phyloP scores from a whole-genome alignment of 1,140 invertebrate genomes.

The Littorina saxatilis region DNA sequence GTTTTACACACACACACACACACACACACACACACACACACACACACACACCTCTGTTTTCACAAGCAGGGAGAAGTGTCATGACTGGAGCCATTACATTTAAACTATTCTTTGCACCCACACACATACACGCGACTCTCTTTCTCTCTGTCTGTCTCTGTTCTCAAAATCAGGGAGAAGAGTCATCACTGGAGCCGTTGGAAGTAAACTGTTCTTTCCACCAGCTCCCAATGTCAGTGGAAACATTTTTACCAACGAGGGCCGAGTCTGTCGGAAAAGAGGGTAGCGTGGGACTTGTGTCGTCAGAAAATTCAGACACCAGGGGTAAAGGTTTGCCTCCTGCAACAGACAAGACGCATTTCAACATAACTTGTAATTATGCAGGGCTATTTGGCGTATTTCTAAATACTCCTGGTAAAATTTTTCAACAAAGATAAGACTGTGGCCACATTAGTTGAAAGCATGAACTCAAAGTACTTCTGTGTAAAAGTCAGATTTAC shows the following conservation, averaged over 20 bases:
- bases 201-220: constrained; percentile 76
- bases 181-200: not conserved
- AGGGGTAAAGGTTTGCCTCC: constrained; percentile 71
- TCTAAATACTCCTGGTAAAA: too few species aligned
- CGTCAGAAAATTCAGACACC: constrained; percentile 71
- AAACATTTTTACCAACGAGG: constrained; percentile 71
- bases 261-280: constrained; percentile 57
- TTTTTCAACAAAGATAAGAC: too few species aligned
- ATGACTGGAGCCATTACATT: not conserved
- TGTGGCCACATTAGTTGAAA: too few species aligned
- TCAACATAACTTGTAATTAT: too few species aligned
- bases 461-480: too few species aligned
- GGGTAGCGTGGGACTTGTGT: constrained; percentile 59
- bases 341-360: constrained; percentile 39
- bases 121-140: constrained; percentile 36
- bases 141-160: too few species aligned
- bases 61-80: not conserved
- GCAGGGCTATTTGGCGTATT: too few species aligned
- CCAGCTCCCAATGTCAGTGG: constrained; percentile 72
- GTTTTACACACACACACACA: too few species aligned
- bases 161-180: not conserved
- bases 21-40: not conserved
- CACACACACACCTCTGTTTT: not conserved
- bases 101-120: constrained; percentile 77
- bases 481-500: too few species aligned